Evolutionary conservation across 1,140 invertebrate genomes (phyloP), one percentile per base, ranked within the genome.

Genomic region (Muscidifurax raptorellus): DNA sequence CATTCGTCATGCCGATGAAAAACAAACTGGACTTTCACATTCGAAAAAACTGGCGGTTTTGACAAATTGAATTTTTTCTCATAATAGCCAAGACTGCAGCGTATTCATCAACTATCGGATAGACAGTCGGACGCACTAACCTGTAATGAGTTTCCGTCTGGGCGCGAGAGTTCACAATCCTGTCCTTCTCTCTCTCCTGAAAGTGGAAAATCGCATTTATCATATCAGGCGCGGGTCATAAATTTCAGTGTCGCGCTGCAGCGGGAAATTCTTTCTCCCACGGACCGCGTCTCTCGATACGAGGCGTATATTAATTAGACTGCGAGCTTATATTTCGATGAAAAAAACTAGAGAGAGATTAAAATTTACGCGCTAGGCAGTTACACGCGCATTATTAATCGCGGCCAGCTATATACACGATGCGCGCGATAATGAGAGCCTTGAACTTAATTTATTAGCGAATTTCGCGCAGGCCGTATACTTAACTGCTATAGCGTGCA

Each of bases 161-260:
- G 47, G 82, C 85, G n/a, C 90, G 90, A 77, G 91, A 85, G 86
- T 86, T 89, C 74, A 89, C 86, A 84, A 90, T 47, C 79, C 90
- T 91, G 44, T 93, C 91, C 86, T 93, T 93, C 78, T 92, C 92
- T 52, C 91, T 85, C 82, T 93, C 92, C 92, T 93, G 88, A 13
- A 90, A 90, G 76, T 74, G 76, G 74, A 84, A 86, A 82, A 82
- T 71, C 59, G 12, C 44, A 77, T 85, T 85, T 47, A 82, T 85
- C 80, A 85, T 28, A 47, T 64, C 36, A 2, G n/a, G 40, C 28
- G 30, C 64, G 30, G 28, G 25, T 28, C 10, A 78, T 83, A 83
- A 83, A 83, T 83, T 78, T 77, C 22, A 81, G 71, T 71, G 67
- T n/a, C n/a, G n/a, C 71, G 28, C 5, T 32, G 59, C 59, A 64